Evolutionary conservation across 2,113 vertebrate species (phyloP).

Genomic region (Romanogobio albipinnatus): DNA sequence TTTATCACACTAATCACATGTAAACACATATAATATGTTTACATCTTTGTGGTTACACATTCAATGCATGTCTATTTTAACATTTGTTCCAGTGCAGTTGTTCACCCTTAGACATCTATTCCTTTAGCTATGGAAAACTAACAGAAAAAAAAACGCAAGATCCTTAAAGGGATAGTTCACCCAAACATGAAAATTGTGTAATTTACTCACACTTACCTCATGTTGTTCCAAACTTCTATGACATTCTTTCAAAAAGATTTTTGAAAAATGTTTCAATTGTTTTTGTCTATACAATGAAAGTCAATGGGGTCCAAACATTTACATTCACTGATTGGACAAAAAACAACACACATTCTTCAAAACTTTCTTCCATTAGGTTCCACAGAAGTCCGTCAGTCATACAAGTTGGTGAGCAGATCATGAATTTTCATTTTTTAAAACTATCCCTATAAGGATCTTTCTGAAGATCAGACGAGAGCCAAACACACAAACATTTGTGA

Average conservation of each 20-base stretch:
- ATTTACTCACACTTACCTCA: background rate
- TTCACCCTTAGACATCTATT: background rate
- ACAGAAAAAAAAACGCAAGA: background rate
- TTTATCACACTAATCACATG: background rate
- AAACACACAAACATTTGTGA: background rate
- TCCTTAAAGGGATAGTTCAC: background rate
- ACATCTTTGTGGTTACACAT: background rate
- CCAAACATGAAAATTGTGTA: background rate
- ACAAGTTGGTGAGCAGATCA: background rate
- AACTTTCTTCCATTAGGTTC: background rate
- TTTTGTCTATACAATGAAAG: background rate
- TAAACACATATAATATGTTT: conserved; percentile 1
- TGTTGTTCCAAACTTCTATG: background rate
- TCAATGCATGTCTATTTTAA: background rate
- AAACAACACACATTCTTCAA: background rate
- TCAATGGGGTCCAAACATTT: background rate
- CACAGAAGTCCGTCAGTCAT: background rate
- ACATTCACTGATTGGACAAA: background rate
- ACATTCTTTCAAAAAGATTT: background rate
- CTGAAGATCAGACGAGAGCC: background rate
- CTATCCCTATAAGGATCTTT: background rate
- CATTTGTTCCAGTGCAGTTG: background rate
- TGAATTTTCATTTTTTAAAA: background rate
- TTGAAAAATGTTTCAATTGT: background rate
- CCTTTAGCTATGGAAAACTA: background rate